Evolutionary conservation across 1,140 invertebrate species (phyloP).

Genomic region (Bombus sylvicola): DNA sequence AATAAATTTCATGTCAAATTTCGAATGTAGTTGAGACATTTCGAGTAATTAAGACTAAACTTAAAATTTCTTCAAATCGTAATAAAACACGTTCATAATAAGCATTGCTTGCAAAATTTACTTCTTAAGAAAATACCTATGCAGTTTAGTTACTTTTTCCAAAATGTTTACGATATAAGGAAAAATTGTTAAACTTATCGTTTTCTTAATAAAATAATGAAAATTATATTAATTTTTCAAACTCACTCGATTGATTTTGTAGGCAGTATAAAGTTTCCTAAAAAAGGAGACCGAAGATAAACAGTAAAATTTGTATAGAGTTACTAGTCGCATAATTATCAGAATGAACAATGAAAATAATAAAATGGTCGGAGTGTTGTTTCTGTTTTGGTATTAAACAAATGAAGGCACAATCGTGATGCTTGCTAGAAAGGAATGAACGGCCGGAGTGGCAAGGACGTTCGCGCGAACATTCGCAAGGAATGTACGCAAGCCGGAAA

Average conservation of each 20-base stretch:
- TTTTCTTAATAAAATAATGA: too few relatives aligned
- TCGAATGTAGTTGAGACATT: background rate
- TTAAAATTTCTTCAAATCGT: background rate
- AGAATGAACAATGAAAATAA: background rate
- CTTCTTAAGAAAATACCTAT: too few relatives aligned
- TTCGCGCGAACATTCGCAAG: slow-evolving; percentile 28
- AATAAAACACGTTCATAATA: background rate
- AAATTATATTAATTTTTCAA: too few relatives aligned
- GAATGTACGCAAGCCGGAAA: slow-evolving; percentile 19
- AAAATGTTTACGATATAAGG: too few relatives aligned
- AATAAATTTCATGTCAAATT: background rate
- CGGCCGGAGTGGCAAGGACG: background rate
- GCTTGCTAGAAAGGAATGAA: background rate
- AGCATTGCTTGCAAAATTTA: too few relatives aligned
- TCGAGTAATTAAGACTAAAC: background rate
- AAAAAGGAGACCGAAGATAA: too few relatives aligned
- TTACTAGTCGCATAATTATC: background rate
- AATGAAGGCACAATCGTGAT: background rate
- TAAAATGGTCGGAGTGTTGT: too few relatives aligned
- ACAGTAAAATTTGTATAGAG: too few relatives aligned
- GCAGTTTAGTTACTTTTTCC: too few relatives aligned
- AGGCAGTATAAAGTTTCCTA: too few relatives aligned
- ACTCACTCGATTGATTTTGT: too few relatives aligned
- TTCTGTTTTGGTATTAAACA: background rate
- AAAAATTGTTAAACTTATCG: too few relatives aligned